These are phyloP conservation scores for Leucophenga montana DNA, from an alignment of 2,888 invertebrate genomes.

Conservation along the genomic window DNA sequence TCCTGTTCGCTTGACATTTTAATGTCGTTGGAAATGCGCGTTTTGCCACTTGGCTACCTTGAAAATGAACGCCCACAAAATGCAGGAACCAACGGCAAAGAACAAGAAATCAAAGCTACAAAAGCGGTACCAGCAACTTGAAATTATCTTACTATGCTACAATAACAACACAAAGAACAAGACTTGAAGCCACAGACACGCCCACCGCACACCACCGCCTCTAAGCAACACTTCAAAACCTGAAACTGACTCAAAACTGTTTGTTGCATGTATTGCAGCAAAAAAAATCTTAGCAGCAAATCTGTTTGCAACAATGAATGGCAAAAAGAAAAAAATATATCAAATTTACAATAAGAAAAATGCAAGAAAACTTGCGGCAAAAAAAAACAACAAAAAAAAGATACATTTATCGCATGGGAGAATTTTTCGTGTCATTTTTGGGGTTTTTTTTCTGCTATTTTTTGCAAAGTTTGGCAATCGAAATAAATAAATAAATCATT, in stretches of 20 bases:
- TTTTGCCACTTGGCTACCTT: constrained; percentile 17
- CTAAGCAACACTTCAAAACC: constrained; percentile 6
- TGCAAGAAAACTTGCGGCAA: not conserved
- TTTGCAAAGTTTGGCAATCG: constrained; percentile 17
- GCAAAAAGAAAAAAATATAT: not conserved
- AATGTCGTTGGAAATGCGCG: constrained; percentile 6
- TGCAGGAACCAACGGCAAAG: constrained; percentile 9
- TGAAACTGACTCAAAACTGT: too few species aligned
- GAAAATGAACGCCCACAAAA: constrained; percentile 21
- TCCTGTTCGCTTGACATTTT: constrained; percentile 21
- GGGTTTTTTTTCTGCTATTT: not conserved
- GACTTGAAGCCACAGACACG: not conserved
- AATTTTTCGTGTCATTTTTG: constrained; percentile 22
- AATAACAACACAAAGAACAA: not conserved
- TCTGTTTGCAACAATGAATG: not conserved
- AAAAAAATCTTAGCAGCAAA: not conserved
- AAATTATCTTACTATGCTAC: not conserved
- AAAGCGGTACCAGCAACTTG: not conserved
- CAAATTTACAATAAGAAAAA: too few species aligned
- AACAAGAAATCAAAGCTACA: not conserved
- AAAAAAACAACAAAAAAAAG: constrained; percentile 2
- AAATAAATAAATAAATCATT: constrained; percentile 30
- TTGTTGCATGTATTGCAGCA: too few species aligned
- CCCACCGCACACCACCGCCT: not conserved
- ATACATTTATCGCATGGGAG: constrained; percentile 18